phyloP scores from a whole-genome alignment of 2,113 vertebrate genomes.

The Myotis brandtii region DNA sequence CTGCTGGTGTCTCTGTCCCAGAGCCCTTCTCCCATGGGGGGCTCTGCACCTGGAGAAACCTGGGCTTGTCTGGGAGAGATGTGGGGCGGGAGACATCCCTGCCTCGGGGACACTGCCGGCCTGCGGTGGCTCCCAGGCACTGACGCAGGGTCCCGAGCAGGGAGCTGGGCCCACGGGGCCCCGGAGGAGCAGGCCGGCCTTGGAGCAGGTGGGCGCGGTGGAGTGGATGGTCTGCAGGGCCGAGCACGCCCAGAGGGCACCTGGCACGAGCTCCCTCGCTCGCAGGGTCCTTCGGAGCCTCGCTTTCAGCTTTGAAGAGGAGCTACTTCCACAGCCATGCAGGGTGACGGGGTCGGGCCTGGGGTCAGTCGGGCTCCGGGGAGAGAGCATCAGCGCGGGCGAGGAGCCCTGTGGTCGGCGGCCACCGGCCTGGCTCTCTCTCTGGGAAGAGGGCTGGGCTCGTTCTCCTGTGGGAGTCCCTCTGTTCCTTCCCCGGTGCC shows the following conservation, averaged over 20 bases:
- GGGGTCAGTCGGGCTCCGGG: not conserved
- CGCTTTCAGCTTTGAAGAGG: not conserved
- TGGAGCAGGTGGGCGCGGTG: not conserved
- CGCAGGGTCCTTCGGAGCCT: not conserved
- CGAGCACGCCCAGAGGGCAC: rapidly evolving
- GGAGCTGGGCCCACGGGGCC: not conserved
- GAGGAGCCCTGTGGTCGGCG: no score
- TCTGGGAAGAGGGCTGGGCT: no score
- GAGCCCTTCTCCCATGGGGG: not conserved
- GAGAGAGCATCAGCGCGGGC: not conserved
- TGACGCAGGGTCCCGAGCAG: not conserved
- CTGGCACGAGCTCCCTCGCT: not conserved
- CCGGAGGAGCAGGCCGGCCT: not conserved
- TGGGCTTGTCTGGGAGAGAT: not conserved
- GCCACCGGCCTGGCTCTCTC: no score
- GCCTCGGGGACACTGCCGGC: not conserved
- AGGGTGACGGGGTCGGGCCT: not conserved
- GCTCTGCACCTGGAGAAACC: not conserved
- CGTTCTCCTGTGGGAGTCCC: no score
- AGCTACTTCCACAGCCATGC: not conserved
- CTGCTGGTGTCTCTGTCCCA: not conserved
- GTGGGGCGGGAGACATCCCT: not conserved
- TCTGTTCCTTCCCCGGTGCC: no score
- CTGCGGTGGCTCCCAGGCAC: not conserved
- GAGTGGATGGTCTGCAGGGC: not conserved